phyloP scores from a whole-genome alignment of 2,888 invertebrate genomes.

The Agrotis segetum region DNA sequence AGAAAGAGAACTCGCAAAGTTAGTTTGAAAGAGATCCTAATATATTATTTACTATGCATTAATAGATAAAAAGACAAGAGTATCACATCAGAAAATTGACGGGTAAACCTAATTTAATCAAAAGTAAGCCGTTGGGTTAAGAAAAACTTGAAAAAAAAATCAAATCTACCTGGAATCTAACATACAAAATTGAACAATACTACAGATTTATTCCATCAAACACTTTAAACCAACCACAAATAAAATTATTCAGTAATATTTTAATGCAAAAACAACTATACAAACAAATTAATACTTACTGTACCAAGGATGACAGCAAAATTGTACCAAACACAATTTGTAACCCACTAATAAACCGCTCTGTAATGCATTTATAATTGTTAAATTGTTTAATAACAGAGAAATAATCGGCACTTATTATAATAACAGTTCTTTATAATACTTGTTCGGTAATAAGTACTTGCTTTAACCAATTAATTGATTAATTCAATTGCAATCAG shows the following conservation, averaged over 20 bases:
- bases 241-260: constrained; percentile 8
- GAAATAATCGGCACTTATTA: constrained; percentile 45
- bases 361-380: constrained; percentile 66
- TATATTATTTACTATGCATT: no score
- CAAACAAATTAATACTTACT: constrained; percentile 20
- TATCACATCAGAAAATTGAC: no score
- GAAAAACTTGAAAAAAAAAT: no score
- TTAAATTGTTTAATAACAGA: constrained; percentile 65
- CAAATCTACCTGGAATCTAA: no score
- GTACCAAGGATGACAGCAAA: constrained; percentile 35
- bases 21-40: no score
- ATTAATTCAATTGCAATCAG: constrained; percentile 34
- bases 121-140: no score
- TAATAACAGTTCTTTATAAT: constrained; percentile 43
- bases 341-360: constrained; percentile 29
- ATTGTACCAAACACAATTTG: constrained; percentile 45
- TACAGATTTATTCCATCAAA: not conserved
- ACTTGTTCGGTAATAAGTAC: constrained; percentile 27
- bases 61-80: no score
- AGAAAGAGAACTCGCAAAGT: no score
- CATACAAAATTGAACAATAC: no score
- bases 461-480: constrained; percentile 33
- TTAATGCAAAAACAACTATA: constrained; percentile 25
- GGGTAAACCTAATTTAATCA: no score
- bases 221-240: not conserved